Evolutionary conservation across 2,888 invertebrate genomes (phyloP).

Genomic region (Watsonalla binaria): DNA sequence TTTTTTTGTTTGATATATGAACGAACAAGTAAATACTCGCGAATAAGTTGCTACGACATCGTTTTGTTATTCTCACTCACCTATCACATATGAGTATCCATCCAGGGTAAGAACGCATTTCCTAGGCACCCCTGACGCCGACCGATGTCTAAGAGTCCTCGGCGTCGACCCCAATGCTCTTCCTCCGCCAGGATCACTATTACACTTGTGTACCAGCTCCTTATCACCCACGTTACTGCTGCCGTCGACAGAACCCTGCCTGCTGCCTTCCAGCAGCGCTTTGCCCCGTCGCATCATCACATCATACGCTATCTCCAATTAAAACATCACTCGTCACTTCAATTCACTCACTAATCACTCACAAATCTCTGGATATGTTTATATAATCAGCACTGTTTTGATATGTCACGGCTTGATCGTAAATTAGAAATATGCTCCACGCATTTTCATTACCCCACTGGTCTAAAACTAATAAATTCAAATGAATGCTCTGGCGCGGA

Average conservation of each 20-base stretch:
- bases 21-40: too few species aligned
- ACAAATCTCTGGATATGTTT: constrained; percentile 38
- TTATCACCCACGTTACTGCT: constrained; percentile 66
- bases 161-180: constrained; percentile 60
- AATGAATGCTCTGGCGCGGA: constrained; percentile 26
- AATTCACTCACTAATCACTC: constrained; percentile 20
- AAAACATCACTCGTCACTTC: constrained; percentile 14
- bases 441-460: constrained; percentile 46
- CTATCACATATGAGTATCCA: constrained; percentile 93
- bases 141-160: constrained; percentile 60
- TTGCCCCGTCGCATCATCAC: constrained; percentile 73
- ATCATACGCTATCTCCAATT: constrained; percentile 63
- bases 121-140: constrained; percentile 80
- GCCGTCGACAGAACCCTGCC: constrained; percentile 72
- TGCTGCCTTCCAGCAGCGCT: constrained; percentile 67
- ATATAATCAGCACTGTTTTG: constrained; percentile 39
- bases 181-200: constrained; percentile 81
- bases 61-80: constrained; percentile 71
- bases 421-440: constrained; percentile 34
- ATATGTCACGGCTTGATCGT: constrained; percentile 42
- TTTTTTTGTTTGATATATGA: too few species aligned
- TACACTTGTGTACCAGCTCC: constrained; percentile 83
- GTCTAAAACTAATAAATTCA: constrained; percentile 38
- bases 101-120: constrained; percentile 91
- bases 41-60: too few species aligned